phyloP scores from a whole-genome alignment of 92 coral and sea anemone species.

The Epizoanthus illoricatus region DNA sequence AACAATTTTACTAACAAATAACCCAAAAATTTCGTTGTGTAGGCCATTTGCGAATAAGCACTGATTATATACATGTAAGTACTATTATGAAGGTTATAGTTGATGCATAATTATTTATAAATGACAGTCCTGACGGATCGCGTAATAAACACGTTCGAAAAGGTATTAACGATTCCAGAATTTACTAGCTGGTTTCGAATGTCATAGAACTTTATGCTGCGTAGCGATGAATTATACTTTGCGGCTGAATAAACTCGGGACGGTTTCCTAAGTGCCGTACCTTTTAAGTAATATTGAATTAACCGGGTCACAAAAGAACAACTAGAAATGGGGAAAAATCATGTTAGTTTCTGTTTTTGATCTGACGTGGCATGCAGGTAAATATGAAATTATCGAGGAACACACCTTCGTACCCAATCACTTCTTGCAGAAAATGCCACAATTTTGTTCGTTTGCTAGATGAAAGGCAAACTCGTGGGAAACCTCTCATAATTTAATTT shows the following conservation, averaged over 20 bases:
- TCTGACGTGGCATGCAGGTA: constrained; percentile 31
- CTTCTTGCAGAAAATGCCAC: not conserved
- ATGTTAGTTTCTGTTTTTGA: constrained; percentile 1
- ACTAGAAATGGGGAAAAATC: not conserved
- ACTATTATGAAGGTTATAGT: too few species aligned
- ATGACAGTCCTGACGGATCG: not conserved
- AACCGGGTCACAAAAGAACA: not conserved
- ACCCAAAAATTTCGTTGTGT: not conserved
- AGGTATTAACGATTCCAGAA: not conserved
- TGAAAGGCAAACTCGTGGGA: not conserved
- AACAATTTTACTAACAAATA: not conserved
- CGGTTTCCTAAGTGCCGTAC: too few species aligned
- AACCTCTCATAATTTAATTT: not conserved
- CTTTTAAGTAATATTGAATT: not conserved
- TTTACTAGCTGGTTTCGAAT: not conserved
- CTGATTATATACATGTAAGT: not conserved
- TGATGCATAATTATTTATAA: too few species aligned
- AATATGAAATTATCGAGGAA: not conserved
- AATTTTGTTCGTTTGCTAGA: not conserved
- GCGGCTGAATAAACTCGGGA: not conserved
- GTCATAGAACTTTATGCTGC: not conserved
- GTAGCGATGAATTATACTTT: not conserved
- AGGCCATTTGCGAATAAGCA: not conserved
- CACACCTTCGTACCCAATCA: constrained; percentile 1
- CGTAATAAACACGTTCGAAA: not conserved